A percentile compares a stretch with the other conserved stretches of the same genome.
phyloP scores from a whole-genome alignment of 2,888 invertebrate species.

The Diarsia dahlii region DNA sequence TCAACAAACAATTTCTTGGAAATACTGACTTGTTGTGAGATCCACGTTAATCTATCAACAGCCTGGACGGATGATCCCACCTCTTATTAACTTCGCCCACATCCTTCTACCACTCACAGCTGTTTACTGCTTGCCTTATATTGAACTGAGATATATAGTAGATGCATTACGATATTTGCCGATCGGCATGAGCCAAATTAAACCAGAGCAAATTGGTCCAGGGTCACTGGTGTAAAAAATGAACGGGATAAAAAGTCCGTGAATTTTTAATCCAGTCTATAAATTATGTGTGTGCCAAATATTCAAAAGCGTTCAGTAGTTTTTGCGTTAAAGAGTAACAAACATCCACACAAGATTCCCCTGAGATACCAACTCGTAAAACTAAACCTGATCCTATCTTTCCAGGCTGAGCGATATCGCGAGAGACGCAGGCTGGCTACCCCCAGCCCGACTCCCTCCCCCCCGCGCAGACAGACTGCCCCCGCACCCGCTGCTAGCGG shows the following conservation, averaged over 20 bases:
- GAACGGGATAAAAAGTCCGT: too few relatives aligned
- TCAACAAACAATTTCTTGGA: too few relatives aligned
- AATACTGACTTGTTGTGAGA: too few relatives aligned
- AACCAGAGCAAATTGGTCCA: too few relatives aligned
- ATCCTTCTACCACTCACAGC: background rate
- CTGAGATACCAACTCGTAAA: background rate
- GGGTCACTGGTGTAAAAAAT: too few relatives aligned
- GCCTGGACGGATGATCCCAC: constrained; percentile 6
- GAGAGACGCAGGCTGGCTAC: constrained; percentile 94
- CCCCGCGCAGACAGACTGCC: constrained; percentile 90
- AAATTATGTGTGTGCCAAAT: background rate
- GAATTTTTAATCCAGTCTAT: background rate
- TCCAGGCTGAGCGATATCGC: constrained; percentile 91
- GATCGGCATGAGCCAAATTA: too few relatives aligned
- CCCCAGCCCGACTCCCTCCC: constrained; percentile 92
- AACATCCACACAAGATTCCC: background rate
- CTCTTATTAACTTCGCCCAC: background rate
- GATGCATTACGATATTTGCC: too few relatives aligned
- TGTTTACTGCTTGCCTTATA: too few relatives aligned
- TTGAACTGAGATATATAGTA: too few relatives aligned
- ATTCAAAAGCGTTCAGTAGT: background rate
- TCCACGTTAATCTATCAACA: background rate
- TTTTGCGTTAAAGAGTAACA: background rate
- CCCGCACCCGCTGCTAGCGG: constrained; percentile 88
- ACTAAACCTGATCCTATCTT: constrained; percentile 32